Evolutionary conservation across 2,888 invertebrate species (phyloP), one percentile per base, ranked within the genome.

Genomic region (Drosophila tanythrix): DNA sequence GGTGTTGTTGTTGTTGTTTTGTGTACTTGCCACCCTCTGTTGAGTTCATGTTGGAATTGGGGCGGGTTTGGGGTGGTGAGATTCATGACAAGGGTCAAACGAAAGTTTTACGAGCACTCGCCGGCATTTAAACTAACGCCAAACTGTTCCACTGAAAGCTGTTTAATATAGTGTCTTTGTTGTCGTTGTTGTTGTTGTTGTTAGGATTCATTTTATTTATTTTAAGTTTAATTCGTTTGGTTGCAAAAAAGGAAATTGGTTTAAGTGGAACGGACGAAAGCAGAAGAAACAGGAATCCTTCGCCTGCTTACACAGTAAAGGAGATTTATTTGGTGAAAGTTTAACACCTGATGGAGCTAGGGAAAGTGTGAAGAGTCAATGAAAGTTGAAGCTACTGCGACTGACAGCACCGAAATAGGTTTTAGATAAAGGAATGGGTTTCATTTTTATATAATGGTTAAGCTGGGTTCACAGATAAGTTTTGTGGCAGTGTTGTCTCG

Each of bases 181-280:
- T 67, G 43, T 40, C 59, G 43, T 36, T 67, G 53, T 53, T 64
- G 61, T 33, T 64, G 61, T 33, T 62, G 66, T 27, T 33, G 64
- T 62, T 59, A 48, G n/a, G 46, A 25, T 38, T 61, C 29, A 61
- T 38, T 83, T 79, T 86, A 71, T 89, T 89, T 87, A 81, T 79
- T 87, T 83, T 81, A 76, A 89, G 87, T 85, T 85, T 83, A 83
- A 87, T 86, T 83, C 74, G 75, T 83, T 83, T 60, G 72, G 58
- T 69, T 68, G 73, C 70, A 18, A 63, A 65, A 62, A 73, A 75
- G 84, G 75, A 88, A 85, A 85, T 80, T 83, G 83, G 70, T 83
- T 76, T 62, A 81, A 78, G 70, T 83, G 75, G 67, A 69, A 61
- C 53, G 63, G 70, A 81, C 46, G 31, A 53, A 57, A 36, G 40